Conservation (phyloP, 2,797 vertebrate species). For the Hippocampus kuda region DNA sequence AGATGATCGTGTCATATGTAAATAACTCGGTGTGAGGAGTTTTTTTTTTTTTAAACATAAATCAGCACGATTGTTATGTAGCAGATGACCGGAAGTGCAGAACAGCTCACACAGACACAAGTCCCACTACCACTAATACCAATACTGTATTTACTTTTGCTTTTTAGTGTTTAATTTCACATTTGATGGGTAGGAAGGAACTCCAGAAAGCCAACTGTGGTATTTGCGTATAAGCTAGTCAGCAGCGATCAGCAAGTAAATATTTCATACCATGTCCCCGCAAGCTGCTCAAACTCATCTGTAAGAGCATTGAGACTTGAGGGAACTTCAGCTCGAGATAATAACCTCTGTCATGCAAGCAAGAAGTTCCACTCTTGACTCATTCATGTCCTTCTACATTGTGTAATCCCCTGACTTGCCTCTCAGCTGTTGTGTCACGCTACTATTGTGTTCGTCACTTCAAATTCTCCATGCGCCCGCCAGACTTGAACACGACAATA, state of each 20-base stretch:
- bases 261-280: neutral
- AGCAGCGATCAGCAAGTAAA: neutral
- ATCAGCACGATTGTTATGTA: too few species aligned
- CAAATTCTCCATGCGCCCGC: conserved; percentile 1
- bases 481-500: neutral
- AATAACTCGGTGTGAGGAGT: too few species aligned
- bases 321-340: neutral
- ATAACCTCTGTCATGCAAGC: neutral
- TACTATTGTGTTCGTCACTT: conserved; percentile 2
- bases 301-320: neutral
- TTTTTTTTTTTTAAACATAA: too few species aligned
- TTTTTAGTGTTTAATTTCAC: neutral
- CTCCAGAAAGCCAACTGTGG: neutral
- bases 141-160: neutral
- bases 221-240: neutral
- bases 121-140: neutral
- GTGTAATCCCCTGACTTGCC: conserved; percentile 1
- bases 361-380: conserved; percentile 1
- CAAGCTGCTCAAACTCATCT: neutral
- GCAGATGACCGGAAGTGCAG: too few species aligned
- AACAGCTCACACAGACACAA: neutral
- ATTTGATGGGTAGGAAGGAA: neutral
- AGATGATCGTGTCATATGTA: too few species aligned
- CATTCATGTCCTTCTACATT: conserved; percentile 3
- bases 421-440: neutral